Evolutionary conservation across 2,888 invertebrate species (phyloP).

Genomic region (Drosophila cognata): DNA sequence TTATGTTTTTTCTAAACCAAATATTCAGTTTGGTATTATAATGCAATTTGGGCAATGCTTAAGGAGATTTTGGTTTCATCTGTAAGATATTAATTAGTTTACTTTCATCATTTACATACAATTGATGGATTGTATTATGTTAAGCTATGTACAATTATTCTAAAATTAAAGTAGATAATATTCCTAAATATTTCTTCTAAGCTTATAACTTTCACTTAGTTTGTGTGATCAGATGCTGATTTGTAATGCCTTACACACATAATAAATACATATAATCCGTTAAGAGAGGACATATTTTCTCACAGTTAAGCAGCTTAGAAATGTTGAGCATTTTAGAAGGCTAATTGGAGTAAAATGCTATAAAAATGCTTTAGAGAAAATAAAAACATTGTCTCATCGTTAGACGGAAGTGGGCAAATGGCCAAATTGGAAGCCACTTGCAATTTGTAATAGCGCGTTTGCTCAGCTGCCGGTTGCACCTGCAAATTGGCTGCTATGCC

Average conservation of each 20-base stretch:
- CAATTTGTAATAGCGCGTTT: constrained; percentile 58
- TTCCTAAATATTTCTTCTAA: neutral
- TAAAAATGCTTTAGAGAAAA: neutral
- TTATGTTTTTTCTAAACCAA: neutral
- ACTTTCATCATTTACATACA: neutral
- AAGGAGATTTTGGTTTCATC: too few species aligned
- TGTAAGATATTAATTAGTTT: neutral
- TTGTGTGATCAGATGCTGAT: neutral
- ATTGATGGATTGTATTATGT: neutral
- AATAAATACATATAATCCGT: neutral
- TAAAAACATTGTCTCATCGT: constrained; percentile 18
- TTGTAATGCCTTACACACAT: neutral
- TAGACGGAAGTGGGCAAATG: constrained; percentile 42
- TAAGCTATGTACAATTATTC: neutral
- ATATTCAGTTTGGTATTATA: neutral
- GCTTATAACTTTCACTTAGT: neutral
- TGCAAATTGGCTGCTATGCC: constrained; percentile 58
- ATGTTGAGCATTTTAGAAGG: neutral
- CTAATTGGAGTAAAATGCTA: constrained; percentile 14
- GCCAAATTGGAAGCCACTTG: constrained; percentile 47
- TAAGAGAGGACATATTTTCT: neutral
- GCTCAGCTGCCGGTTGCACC: constrained; percentile 55
- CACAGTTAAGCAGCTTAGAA: neutral
- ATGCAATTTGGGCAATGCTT: neutral
- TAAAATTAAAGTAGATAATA: neutral